phyloP scores from a whole-genome alignment of 1,140 invertebrate genomes.

The Wiebesia pumilae region DNA sequence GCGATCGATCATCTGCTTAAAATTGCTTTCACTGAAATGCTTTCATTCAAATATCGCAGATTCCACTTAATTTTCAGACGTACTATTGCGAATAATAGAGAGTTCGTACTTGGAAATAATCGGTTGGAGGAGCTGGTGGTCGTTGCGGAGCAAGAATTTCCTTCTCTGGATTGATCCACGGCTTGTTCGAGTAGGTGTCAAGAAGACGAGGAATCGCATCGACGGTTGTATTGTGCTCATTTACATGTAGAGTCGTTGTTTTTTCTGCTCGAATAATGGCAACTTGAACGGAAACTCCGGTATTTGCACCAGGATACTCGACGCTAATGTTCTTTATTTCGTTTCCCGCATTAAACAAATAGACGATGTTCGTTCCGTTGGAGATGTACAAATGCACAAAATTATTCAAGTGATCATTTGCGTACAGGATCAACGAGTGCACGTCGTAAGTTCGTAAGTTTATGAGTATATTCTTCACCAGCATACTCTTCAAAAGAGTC shows the following conservation, averaged over 20 bases:
- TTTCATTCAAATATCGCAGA: no score
- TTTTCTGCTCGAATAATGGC: slow-evolving; percentile 85
- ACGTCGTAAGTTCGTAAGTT: slow-evolving; percentile 91
- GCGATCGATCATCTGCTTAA: no score
- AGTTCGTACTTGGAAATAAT: slow-evolving; percentile 83
- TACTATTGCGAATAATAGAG: neutral
- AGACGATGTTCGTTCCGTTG: slow-evolving; percentile 83
- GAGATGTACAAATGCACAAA: slow-evolving; percentile 93
- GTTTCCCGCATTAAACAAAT: slow-evolving; percentile 88
- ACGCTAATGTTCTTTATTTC: slow-evolving; percentile 88
- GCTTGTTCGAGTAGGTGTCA: slow-evolving; percentile 86
- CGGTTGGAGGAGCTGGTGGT: slow-evolving; percentile 86
- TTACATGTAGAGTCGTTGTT: slow-evolving; percentile 87
- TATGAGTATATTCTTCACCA: slow-evolving; percentile 86
- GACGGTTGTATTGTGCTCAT: slow-evolving; percentile 84
- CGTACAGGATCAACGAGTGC: slow-evolving; percentile 89
- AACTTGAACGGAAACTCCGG: slow-evolving; percentile 88
- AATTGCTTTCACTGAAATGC: no score
- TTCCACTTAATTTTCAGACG: neutral
- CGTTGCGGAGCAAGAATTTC: slow-evolving; percentile 90
- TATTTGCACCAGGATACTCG: slow-evolving; percentile 82
- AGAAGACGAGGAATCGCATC: slow-evolving; percentile 82
- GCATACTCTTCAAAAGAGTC: slow-evolving; percentile 81
- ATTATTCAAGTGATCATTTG: slow-evolving; percentile 95
- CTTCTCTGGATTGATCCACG: slow-evolving; percentile 88